Evolutionary conservation across 1,140 invertebrate genomes (phyloP), one percentile per base, ranked within the genome.

Genomic region (Calephelis nemesis): DNA sequence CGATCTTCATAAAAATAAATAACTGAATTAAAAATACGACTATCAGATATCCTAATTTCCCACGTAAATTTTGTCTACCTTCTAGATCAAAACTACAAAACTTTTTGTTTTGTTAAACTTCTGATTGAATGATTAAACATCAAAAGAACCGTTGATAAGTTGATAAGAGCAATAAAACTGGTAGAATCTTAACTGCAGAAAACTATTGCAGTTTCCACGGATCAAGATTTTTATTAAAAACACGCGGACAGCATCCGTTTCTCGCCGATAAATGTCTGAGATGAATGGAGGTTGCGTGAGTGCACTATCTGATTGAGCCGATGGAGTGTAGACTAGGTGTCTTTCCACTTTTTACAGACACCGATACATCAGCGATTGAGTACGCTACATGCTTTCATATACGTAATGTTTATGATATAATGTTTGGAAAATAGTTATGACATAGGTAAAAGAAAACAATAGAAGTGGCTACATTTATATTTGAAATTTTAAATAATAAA

Each of bases 351-450:
- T 90, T 90, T 90, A 74, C 71, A 47, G 58, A 5, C 63, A 66
- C 64, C 62, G 50, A 66, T 52, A 68, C 69, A 67, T 71, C 72
- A 75, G 9, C 19, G 19, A 58, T 75, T 78, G 66, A 82, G 75
- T 82, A 82, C 76, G 67, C 76, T 69, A 74, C 75, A 74, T 73
- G 80, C 81, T 74, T 81, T 81, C 80, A 77, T 81, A 76, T 85
- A 80, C 77, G 77, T 83, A 79, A 84, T 84, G 79, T 87, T 86
- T 85, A 88, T 85, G 84, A 88, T 81, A 82, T 88, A 85, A 89
- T 83, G 13, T 13, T 52, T 45, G 42, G 42, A 45, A 45, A 45
- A 45, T 45, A 3, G 8, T 45, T 45, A 45, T 45, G 42, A 45
- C 8, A 9, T 45, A 45, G 42, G 7, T 45, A 45, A 7, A 45